Conservation (phyloP, 1,140 invertebrate genomes). For the Hyposmocoma kahamanoa region DNA sequence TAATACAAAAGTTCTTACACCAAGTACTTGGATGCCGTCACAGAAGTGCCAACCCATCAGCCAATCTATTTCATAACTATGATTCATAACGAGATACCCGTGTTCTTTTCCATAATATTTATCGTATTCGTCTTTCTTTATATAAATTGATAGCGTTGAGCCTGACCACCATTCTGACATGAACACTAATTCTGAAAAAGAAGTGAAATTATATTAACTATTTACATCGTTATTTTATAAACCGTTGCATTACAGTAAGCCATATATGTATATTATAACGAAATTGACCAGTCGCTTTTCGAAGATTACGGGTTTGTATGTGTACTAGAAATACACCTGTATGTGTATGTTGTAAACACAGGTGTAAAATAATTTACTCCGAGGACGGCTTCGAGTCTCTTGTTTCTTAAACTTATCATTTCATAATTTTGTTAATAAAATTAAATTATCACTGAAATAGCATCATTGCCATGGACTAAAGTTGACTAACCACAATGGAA, state of each 20-base stretch:
- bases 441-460: too few species aligned
- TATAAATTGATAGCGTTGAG: slow-evolving; percentile 82
- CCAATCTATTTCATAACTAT: slow-evolving; percentile 97
- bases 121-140: slow-evolving; percentile 85
- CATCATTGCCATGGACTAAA: too few species aligned
- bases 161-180: slow-evolving; percentile 95
- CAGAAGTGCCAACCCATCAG: slow-evolving; percentile 91
- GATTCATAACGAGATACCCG: slow-evolving; percentile 94
- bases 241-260: too few species aligned
- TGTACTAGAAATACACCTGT: too few species aligned
- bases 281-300: slow-evolving; percentile 7
- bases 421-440: too few species aligned
- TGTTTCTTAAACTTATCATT: too few species aligned
- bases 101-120: slow-evolving; percentile 92
- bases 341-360: too few species aligned
- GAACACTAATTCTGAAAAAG: slow-evolving; percentile 88
- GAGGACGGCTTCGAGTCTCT: too few species aligned
- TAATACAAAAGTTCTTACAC: slow-evolving; percentile 75
- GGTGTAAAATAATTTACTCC: too few species aligned
- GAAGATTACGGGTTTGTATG: slow-evolving; percentile 30
- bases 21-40: slow-evolving; percentile 84
- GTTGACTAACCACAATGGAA: too few species aligned
- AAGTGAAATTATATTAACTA: slow-evolving; percentile 8
- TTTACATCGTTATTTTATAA: too few species aligned
- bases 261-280: neutral